A percentile compares a stretch with the other conserved stretches of the same genome.
Evolutionary conservation across 2,888 invertebrate genomes (phyloP).

Genomic region (Syrista parreyssii): DNA sequence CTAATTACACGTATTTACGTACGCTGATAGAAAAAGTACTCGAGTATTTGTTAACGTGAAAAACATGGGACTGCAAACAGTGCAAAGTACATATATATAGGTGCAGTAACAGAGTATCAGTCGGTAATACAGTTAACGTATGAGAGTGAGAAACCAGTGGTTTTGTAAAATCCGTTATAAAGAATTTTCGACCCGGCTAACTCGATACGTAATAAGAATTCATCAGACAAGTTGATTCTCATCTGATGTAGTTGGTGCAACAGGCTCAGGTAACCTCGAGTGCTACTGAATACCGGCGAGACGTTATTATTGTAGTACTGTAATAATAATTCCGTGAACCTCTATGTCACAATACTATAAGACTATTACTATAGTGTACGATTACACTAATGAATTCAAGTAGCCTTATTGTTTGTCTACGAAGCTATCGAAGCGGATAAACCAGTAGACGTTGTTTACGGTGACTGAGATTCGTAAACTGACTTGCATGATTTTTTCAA

Average conservation of each 20-base stretch:
- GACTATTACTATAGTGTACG: not conserved
- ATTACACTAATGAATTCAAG: not conserved
- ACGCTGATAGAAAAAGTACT: not conserved
- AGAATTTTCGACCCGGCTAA: not conserved
- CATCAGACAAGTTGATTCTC: not conserved
- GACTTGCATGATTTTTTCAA: not conserved
- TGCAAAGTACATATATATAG: not conserved
- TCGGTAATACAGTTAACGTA: not conserved
- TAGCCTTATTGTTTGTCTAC: not conserved
- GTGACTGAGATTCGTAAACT: not conserved
- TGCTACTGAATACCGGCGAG: not conserved
- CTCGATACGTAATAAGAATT: not conserved
- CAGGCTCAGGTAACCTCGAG: not conserved
- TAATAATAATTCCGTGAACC: not conserved
- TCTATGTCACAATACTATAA: not conserved
- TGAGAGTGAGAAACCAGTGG: not conserved
- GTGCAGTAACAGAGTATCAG: not conserved
- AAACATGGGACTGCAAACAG: not conserved
- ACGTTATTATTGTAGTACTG: not conserved
- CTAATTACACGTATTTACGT: not conserved
- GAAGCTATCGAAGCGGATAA: not conserved
- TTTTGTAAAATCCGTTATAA: not conserved
- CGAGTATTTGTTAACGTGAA: not conserved
- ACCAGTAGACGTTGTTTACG: not conserved
- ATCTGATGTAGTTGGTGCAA: not conserved